Conservation (phyloP, 2,113 vertebrate species). For the Prietella phreatophila region DNA sequence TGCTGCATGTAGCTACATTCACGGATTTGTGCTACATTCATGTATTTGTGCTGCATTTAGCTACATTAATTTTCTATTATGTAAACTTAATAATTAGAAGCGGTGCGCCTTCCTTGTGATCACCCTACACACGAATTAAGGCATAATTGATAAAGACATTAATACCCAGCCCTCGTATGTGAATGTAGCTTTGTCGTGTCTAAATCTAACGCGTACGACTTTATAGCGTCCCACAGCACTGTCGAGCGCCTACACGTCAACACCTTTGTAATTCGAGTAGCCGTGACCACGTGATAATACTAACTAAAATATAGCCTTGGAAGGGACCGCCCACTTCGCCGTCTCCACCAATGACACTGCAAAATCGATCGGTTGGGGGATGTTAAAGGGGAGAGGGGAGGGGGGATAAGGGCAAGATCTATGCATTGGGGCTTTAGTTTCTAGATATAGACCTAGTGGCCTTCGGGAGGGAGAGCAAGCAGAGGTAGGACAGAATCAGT, state of each 20-base stretch:
- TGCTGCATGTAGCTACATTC: not conserved
- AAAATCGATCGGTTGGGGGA: conserved; percentile 25
- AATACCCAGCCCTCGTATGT: not conserved
- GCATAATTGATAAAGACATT: not conserved
- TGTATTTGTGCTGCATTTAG: not conserved
- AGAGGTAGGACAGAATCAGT: conserved; percentile 39
- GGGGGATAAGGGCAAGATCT: not conserved
- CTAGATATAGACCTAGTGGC: conserved; percentile 8
- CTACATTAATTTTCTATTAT: not conserved
- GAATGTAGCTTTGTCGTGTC: not conserved
- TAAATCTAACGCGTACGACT: not conserved
- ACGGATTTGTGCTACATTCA: not conserved
- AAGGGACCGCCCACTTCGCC: conserved; percentile 19
- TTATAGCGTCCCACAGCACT: too few relatives aligned
- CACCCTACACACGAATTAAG: not conserved
- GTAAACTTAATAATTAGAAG: not conserved
- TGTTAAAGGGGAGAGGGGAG: not conserved
- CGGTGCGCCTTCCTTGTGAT: not conserved
- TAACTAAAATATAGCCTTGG: not conserved
- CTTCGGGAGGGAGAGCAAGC: conserved; percentile 24
- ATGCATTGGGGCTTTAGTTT: conserved; percentile 14
- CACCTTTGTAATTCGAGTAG: not conserved
- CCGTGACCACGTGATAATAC: not conserved
- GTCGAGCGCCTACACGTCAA: not conserved
- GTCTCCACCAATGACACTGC: conserved; percentile 24